Conservation (phyloP, 2,888 invertebrate species). For the Seira ritae region DNA sequence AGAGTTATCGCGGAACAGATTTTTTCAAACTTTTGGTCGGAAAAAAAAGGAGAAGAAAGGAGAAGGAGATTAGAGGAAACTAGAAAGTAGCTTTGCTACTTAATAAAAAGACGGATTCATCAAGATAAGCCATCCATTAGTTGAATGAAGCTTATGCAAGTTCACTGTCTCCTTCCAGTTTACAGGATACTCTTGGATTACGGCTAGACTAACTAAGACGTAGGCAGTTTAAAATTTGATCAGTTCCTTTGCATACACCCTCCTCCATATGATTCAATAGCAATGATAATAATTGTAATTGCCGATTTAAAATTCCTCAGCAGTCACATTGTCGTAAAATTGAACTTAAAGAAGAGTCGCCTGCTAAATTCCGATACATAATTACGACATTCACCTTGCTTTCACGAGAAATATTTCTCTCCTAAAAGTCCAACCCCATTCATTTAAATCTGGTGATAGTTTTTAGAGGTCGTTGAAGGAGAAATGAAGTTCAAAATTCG, state of each 20-base stretch:
- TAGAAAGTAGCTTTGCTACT: neutral
- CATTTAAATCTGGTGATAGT: neutral
- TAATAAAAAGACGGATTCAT: neutral
- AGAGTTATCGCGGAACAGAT: no score
- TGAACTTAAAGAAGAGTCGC: neutral
- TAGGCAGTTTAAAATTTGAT: neutral
- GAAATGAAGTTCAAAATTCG: constrained; percentile 16
- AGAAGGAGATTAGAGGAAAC: neutral
- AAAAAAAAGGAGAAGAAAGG: no score
- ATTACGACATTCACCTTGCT: neutral
- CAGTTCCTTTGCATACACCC: neutral
- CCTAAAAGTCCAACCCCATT: neutral
- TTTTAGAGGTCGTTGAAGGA: neutral
- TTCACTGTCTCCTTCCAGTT: no score
- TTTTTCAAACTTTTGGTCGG: no score
- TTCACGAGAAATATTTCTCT: neutral
- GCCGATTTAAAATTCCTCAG: no score
- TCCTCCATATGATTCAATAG: no score
- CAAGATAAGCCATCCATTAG: constrained; percentile 1
- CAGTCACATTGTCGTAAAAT: neutral
- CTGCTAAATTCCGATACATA: neutral
- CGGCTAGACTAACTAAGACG: neutral
- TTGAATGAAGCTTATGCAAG: neutral
- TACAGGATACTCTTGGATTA: neutral
- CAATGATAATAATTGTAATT: no score